Conservation (phyloP, 2,888 invertebrate species). For the Ophonus ardosiacus region DNA sequence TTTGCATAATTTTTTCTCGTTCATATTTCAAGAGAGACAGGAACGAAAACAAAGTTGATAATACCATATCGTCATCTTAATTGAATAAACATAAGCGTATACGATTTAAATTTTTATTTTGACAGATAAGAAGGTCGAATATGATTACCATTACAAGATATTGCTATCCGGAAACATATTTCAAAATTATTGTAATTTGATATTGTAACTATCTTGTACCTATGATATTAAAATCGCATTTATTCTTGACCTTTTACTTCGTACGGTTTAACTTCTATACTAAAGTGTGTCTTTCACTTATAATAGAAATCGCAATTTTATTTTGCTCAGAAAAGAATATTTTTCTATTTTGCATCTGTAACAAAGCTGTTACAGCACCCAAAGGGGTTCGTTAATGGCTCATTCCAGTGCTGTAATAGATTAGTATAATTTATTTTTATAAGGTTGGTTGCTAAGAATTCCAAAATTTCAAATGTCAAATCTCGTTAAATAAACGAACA, state of each 20-base stretch:
- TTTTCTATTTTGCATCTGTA: too few relatives aligned
- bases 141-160: constrained; percentile 31
- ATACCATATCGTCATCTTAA: constrained; percentile 11
- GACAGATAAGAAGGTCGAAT: constrained; percentile 47
- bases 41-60: constrained; percentile 15
- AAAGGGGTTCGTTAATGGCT: too few relatives aligned
- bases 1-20: constrained; percentile 14
- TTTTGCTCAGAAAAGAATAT: too few relatives aligned
- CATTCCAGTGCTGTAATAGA: too few relatives aligned
- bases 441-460: too few relatives aligned
- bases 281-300: background rate
- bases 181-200: constrained; percentile 34
- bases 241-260: background rate
- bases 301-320: background rate
- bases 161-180: constrained; percentile 16
- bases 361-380: too few relatives aligned
- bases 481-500: too few relatives aligned
- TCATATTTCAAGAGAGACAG: constrained; percentile 15
- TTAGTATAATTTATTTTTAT: too few relatives aligned
- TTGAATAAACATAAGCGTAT: constrained; percentile 54
- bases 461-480: too few relatives aligned
- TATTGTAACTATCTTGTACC: background rate
- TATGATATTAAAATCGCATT: background rate
- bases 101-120: constrained; percentile 50
- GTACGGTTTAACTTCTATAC: background rate